Percentiles rank a stretch among this genome's conserved stretches.
Conservation (phyloP, 2,888 invertebrate species). For the Chalcis sispes region DNA sequence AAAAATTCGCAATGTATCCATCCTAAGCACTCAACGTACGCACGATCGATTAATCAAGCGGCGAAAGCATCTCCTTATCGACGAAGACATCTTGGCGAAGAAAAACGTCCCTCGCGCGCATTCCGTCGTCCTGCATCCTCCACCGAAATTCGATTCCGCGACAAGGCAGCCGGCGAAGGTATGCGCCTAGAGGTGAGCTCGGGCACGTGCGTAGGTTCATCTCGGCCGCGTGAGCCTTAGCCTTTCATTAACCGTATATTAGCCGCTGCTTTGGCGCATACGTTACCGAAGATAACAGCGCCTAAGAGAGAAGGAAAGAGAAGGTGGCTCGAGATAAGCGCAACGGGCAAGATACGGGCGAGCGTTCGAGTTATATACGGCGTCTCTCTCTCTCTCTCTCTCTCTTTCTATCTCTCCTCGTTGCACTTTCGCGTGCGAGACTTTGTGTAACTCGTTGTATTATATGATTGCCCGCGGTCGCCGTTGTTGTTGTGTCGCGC, state of each 20-base stretch:
- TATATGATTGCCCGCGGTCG: constrained; percentile 37
- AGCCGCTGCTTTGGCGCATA: constrained; percentile 64
- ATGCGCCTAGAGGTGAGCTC: background rate
- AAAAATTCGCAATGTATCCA: too few species aligned
- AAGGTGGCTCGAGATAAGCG: constrained; percentile 63
- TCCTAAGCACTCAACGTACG: too few species aligned
- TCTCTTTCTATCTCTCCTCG: background rate
- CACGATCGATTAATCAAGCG: too few species aligned
- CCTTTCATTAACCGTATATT: constrained; percentile 69
- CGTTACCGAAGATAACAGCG: constrained; percentile 64
- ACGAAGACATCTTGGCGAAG: too few species aligned
- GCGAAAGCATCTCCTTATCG: too few species aligned
- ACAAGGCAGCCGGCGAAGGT: background rate
- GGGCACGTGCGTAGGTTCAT: background rate
- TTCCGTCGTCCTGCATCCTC: background rate
- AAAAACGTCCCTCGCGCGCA: background rate
- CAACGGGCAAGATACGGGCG: too few species aligned
- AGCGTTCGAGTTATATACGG: background rate
- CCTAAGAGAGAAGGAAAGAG: constrained; percentile 21
- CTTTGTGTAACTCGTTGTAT: background rate
- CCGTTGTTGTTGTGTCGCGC: too few species aligned
- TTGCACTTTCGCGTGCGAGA: background rate
- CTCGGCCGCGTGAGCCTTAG: constrained; percentile 61
- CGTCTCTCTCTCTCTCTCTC: too few species aligned
- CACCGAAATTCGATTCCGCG: background rate